Conservation (phyloP, 1,140 invertebrate species). For the Lysiphlebus fabarum region DNA sequence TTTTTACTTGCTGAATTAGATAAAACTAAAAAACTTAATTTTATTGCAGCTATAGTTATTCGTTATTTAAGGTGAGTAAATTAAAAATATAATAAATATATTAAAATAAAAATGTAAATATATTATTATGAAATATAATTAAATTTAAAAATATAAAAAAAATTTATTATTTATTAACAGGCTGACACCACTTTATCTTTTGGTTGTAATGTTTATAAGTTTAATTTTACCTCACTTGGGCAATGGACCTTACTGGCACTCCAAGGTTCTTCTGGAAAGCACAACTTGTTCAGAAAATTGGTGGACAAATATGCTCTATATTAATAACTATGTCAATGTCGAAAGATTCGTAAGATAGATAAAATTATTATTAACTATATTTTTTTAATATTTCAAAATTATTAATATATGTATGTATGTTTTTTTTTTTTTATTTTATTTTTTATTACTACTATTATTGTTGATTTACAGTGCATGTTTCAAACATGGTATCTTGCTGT, state of each 20-base stretch:
- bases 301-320: conserved; percentile 60
- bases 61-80: conserved; percentile 35
- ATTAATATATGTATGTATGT: not conserved
- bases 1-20: conserved; percentile 38
- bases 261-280: conserved; percentile 30
- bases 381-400: conserved; percentile 1
- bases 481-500: conserved; percentile 60
- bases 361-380: not conserved
- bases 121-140: not conserved
- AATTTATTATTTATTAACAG: conserved; percentile 30
- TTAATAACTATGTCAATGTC: conserved; percentile 57
- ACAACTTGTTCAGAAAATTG: conserved; percentile 52
- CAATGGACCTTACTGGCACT: conserved; percentile 42
- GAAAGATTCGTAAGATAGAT: conserved; percentile 35
- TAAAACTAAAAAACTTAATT: conserved; percentile 37
- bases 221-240: conserved; percentile 39
- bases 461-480: conserved; percentile 55
- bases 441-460: conserved; percentile 7
- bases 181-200: conserved; percentile 46
- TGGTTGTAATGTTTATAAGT: conserved; percentile 43
- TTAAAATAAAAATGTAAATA: too few relatives aligned
- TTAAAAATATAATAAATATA: not conserved
- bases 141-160: conserved; percentile 10
- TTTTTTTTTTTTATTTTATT: not conserved
- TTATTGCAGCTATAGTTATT: conserved; percentile 30